Evolutionary conservation across 2,888 invertebrate species (phyloP).

Genomic region (Linyphia triangularis): DNA sequence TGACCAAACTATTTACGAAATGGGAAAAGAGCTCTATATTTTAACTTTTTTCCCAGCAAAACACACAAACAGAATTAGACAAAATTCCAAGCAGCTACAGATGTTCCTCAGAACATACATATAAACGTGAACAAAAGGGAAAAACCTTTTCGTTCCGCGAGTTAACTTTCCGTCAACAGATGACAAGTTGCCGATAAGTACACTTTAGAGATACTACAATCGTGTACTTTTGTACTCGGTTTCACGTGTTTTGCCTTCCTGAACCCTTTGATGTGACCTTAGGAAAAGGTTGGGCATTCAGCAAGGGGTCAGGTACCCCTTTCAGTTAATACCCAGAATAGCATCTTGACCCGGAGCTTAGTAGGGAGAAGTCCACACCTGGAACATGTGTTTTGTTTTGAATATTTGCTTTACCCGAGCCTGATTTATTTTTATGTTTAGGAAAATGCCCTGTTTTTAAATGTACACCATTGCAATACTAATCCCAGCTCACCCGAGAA

Average conservation of each 20-base stretch:
- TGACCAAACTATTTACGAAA: not conserved
- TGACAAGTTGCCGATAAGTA: not conserved
- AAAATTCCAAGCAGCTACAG: not conserved
- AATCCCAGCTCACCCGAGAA: too few species aligned
- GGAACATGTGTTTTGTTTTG: not conserved
- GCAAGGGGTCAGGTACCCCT: slow-evolving; percentile 36
- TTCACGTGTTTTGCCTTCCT: not conserved
- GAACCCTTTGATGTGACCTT: not conserved
- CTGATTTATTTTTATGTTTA: too few species aligned
- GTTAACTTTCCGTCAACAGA: not conserved
- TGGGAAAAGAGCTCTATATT: not conserved
- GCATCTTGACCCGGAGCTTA: not conserved
- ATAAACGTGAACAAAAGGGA: not conserved
- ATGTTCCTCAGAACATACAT: too few species aligned
- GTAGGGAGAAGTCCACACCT: not conserved
- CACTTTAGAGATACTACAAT: not conserved
- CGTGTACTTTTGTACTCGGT: not conserved
- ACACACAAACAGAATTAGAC: not conserved
- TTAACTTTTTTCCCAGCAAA: too few species aligned
- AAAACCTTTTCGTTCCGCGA: not conserved
- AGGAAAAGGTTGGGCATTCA: not conserved
- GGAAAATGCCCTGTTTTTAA: too few species aligned
- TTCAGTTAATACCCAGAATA: slow-evolving; percentile 6
- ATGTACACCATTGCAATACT: too few species aligned
- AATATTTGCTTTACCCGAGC: not conserved